phyloP scores from a whole-genome alignment of 2,888 invertebrate genomes.

The Clanis bilineata region DNA sequence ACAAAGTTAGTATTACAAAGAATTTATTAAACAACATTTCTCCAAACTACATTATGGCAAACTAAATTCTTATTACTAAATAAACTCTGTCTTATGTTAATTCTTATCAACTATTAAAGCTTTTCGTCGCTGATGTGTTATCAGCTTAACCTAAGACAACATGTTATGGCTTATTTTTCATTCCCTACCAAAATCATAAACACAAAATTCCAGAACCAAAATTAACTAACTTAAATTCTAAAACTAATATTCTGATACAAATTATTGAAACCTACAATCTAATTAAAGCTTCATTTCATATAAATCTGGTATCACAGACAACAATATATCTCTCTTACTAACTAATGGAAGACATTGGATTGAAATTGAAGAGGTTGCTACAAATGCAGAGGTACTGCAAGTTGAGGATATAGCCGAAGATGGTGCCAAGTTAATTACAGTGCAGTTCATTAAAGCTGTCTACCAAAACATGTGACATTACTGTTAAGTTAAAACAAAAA shows the following conservation, averaged over 20 bases:
- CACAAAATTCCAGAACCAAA: conserved; percentile 9
- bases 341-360: conserved; percentile 74
- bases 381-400: conserved; percentile 32
- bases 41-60: conserved; percentile 20
- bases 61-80: conserved; percentile 14
- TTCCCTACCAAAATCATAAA: conserved; percentile 5
- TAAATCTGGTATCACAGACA: conserved; percentile 71
- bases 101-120: conserved; percentile 63
- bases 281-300: conserved; percentile 67
- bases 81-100: conserved; percentile 17
- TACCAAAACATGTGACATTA: conserved; percentile 78
- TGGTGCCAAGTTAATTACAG: conserved; percentile 75
- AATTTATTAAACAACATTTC: conserved; percentile 19
- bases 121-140: conserved; percentile 36
- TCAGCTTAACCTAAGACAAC: background rate
- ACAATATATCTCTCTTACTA: conserved; percentile 40
- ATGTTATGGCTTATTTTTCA: conserved; percentile 16
- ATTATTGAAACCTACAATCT: conserved; percentile 38
- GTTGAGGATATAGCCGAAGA: conserved; percentile 50
- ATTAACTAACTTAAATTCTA: background rate
- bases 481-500: conserved; percentile 65
- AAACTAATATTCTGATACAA: conserved; percentile 19
- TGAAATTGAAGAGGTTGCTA: conserved; percentile 37
- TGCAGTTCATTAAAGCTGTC: conserved; percentile 80
- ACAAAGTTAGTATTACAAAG: conserved; percentile 21